Evolutionary conservation across 2,113 vertebrate species (phyloP).

Genomic region (Gnathonemus echidnorhynchus): DNA sequence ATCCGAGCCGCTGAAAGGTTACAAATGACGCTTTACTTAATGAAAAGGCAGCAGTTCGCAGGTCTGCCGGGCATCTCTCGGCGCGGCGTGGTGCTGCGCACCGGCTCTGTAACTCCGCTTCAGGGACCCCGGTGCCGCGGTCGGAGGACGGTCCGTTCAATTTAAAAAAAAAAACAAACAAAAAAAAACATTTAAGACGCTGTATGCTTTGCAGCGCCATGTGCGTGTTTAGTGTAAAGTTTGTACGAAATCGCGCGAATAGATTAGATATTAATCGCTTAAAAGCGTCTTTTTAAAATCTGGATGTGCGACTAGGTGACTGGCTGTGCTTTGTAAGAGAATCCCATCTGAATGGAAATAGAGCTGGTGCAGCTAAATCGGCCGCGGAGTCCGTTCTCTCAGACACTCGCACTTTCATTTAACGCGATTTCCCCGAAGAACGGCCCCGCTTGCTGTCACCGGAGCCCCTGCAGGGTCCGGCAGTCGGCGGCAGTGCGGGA

Average conservation of each 20-base stretch:
- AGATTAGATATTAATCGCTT: not conserved
- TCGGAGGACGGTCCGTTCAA: not conserved
- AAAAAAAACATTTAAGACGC: not conserved
- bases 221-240: not conserved
- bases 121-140: not conserved
- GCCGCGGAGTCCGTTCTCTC: not conserved
- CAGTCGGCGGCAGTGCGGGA: too few species aligned
- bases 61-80: not conserved
- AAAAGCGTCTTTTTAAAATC: not conserved
- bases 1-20: not conserved
- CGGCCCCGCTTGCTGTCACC: not conserved
- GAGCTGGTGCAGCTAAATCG: not conserved
- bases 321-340: not conserved
- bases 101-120: not conserved
- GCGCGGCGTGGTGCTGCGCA: not conserved
- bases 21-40: not conserved
- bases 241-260: not conserved
- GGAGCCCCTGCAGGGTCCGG: too few species aligned
- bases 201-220: not conserved
- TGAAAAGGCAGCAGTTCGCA: not conserved
- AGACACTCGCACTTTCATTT: not conserved
- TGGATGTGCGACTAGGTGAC: not conserved
- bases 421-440: not conserved
- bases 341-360: not conserved
- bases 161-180: not conserved